Evolutionary conservation across 2,113 vertebrate genomes (phyloP).

Genomic region (Eudorcas thomsonii): DNA sequence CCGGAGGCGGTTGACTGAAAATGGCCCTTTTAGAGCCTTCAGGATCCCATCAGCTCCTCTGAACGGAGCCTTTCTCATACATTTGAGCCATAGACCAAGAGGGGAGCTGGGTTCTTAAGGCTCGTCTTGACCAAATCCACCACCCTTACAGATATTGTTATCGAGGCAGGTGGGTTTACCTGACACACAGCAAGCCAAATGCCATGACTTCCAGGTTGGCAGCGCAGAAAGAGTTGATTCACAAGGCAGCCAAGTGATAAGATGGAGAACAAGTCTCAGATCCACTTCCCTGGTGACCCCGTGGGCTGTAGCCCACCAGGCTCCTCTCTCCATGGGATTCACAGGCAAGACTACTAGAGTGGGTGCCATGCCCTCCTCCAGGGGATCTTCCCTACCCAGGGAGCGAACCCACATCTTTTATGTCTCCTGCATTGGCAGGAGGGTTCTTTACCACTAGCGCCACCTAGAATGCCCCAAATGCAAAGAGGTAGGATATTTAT

Average conservation of each 20-base stretch:
- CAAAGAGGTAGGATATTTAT: not conserved
- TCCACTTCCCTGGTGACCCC: not conserved
- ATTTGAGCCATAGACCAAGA: not conserved
- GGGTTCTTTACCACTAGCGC: not conserved
- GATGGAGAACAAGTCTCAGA: not conserved
- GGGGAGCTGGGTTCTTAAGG: not conserved
- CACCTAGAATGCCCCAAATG: not conserved
- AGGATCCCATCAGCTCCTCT: not conserved
- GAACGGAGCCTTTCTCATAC: not conserved
- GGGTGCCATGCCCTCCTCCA: not conserved
- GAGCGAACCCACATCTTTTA: not conserved
- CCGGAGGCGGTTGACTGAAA: not conserved
- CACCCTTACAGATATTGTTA: not conserved
- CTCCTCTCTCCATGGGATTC: not conserved
- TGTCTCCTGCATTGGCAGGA: not conserved
- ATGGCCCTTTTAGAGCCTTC: not conserved
- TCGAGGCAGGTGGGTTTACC: not conserved
- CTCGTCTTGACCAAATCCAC: not conserved
- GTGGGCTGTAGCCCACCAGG: not conserved
- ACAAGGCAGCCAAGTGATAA: not conserved
- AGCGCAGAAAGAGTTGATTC: not conserved
- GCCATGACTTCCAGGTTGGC: not conserved
- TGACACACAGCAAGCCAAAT: not conserved
- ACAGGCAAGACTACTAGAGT: not conserved
- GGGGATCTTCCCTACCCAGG: not conserved